Evolutionary conservation across 2,113 vertebrate genomes (phyloP), one percentile per base, ranked within the genome.

Genomic region (Abramis brama): DNA sequence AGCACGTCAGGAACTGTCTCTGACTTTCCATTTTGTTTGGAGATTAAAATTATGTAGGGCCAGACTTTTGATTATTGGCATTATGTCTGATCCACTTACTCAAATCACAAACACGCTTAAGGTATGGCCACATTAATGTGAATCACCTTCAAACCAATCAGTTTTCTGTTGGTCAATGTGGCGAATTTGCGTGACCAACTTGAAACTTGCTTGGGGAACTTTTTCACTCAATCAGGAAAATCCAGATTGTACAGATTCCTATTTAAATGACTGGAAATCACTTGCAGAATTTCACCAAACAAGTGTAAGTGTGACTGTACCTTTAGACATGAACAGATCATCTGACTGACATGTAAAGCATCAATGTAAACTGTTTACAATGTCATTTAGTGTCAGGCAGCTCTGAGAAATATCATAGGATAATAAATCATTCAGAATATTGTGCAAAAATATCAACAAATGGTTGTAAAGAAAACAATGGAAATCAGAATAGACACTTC

Each of bases 1-100:
- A 73, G 50, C 19, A 83, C 30, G 17, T 13, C 23, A 33, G 47
- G 6, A 80, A 17, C 11, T 0, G 9, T 47, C 7, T 47, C 55
- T n/a, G 43, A 86, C 70, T 70, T 82, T 62, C 60, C 47, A 13
- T 71, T 71, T n/a, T 75, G 55, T 75, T 66, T 68, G 25, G 60
- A 50, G n/a, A 33, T 27, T 23, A 57, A 2, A 30, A 76, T 27
- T 3, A 25, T 45, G 13, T 62, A 45, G n/a, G 15, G 45, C 6
- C 45, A 52, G 47, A 50, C 13, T 50, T 45, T 45, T 75, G 43
- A 71, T 19, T 39, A 71, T 6, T 10, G 39, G 21, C 36, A 71
- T 39, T 71, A 43, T 43, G 21, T 43, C 36, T 71, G 36, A 10
- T 71, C 2, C 19, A 71, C 9, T 21, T 8, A 36, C 33, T 39